Conservation (phyloP, 2,113 vertebrate species). For the Rhagologus leucostigma region DNA sequence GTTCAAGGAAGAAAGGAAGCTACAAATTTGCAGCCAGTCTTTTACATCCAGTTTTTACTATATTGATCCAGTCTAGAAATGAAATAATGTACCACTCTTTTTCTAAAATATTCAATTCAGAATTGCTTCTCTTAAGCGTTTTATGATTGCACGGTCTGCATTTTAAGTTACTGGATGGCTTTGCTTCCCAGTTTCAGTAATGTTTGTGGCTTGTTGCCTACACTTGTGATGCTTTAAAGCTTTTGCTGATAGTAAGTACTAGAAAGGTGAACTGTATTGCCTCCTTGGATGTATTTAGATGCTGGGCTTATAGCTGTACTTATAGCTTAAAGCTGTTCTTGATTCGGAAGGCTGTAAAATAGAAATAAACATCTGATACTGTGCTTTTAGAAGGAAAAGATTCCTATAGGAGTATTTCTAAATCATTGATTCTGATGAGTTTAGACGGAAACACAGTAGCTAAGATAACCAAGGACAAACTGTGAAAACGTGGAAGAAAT, state of each 20-base stretch:
- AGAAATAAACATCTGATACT: not conserved
- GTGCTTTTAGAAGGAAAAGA: not conserved
- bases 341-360: not conserved
- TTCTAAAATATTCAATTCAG: not conserved
- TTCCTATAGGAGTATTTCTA: not conserved
- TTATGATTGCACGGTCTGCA: not conserved
- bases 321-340: not conserved
- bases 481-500: not conserved
- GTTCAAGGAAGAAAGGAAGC: not conserved
- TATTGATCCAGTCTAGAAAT: not conserved
- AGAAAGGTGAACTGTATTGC: not conserved
- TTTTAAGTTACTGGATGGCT: not conserved
- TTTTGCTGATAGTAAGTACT: not conserved
- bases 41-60: not conserved
- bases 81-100: not conserved
- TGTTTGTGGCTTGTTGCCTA: not conserved
- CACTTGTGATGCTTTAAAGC: not conserved
- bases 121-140: not conserved
- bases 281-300: not conserved
- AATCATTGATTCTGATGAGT: not conserved
- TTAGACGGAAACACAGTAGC: not conserved
- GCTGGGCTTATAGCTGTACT: not conserved
- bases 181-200: not conserved
- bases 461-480: not conserved
- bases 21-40: not conserved